Evolutionary conservation across 2,113 vertebrate genomes (phyloP).

Genomic region (Oreochromis tanganicae): DNA sequence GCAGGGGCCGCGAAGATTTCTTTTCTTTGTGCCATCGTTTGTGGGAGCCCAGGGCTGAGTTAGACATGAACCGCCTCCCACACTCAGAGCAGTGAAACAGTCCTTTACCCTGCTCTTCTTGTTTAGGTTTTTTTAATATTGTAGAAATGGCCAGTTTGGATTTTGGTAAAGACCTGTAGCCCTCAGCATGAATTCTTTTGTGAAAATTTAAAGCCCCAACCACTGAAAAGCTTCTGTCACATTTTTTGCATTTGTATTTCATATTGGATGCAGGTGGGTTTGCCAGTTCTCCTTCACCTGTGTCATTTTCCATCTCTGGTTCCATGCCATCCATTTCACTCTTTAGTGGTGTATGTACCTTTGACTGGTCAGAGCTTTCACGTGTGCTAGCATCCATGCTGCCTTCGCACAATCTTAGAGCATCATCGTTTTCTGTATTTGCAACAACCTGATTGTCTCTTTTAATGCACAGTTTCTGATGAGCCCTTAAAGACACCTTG

Average conservation of each 20-base stretch:
- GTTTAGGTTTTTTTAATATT: conserved; percentile 6
- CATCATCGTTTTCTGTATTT: neutral
- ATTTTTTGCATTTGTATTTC: conserved; percentile 70
- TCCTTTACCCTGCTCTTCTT: conserved; percentile 28
- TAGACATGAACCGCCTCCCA: conserved; percentile 67
- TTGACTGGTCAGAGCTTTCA: neutral
- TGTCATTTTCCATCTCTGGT: neutral
- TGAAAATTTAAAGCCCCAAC: conserved; percentile 71
- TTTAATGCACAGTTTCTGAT: conserved; percentile 61
- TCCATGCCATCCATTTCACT: neutral
- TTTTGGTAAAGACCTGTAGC: conserved; percentile 12
- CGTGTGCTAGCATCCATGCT: neutral
- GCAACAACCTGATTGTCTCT: neutral
- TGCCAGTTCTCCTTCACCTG: neutral
- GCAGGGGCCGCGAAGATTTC: conserved; percentile 21
- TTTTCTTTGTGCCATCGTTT: conserved; percentile 71
- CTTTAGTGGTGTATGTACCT: neutral
- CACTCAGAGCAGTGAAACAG: conserved; percentile 68
- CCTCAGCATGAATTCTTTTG: conserved; percentile 61
- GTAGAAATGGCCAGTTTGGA: neutral
- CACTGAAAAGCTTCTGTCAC: conserved; percentile 65
- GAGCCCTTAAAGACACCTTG: conserved; percentile 55
- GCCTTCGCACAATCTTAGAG: neutral
- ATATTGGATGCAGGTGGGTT: neutral
- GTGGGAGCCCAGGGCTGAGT: conserved; percentile 72